Evolutionary conservation across 2,797 vertebrate species (phyloP).

Genomic region (Adelosebastes latens): DNA sequence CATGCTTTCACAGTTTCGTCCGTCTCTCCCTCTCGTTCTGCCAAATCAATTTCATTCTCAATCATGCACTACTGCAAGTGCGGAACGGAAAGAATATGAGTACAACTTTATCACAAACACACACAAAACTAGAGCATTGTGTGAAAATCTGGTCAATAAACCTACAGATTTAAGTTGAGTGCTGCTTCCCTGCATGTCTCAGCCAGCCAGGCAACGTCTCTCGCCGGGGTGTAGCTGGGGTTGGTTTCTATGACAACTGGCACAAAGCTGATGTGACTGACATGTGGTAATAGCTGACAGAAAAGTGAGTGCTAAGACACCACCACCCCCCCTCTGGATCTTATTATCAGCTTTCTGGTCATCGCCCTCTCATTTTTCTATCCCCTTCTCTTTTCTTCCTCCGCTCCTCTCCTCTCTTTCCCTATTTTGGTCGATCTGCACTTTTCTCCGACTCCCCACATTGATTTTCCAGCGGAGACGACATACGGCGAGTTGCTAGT

Average conservation of each 20-base stretch:
- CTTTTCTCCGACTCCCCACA: background rate
- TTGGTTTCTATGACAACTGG: conserved; percentile 64
- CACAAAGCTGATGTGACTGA: conserved; percentile 39
- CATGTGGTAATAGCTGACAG: conserved; percentile 50
- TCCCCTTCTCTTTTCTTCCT: background rate
- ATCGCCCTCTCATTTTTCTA: background rate
- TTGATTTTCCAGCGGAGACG: conserved; percentile 25
- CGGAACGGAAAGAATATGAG: background rate
- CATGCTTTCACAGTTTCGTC: background rate
- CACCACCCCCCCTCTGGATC: background rate
- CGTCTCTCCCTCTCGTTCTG: background rate
- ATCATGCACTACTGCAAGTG: background rate
- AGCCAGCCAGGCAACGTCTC: background rate
- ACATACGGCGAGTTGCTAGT: conserved; percentile 20
- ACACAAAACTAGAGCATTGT: background rate
- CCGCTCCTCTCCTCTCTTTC: background rate
- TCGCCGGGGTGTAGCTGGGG: conserved; percentile 8
- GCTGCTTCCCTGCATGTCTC: background rate
- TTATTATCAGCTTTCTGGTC: conserved; percentile 32
- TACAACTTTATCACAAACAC: background rate
- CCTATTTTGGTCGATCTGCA: background rate
- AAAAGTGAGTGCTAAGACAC: conserved; percentile 14
- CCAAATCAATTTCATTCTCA: conserved; percentile 6
- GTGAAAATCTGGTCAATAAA: background rate
- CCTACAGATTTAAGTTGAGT: background rate